Conservation (phyloP, 1,140 invertebrate species). For the Heliconius hermathena region DNA sequence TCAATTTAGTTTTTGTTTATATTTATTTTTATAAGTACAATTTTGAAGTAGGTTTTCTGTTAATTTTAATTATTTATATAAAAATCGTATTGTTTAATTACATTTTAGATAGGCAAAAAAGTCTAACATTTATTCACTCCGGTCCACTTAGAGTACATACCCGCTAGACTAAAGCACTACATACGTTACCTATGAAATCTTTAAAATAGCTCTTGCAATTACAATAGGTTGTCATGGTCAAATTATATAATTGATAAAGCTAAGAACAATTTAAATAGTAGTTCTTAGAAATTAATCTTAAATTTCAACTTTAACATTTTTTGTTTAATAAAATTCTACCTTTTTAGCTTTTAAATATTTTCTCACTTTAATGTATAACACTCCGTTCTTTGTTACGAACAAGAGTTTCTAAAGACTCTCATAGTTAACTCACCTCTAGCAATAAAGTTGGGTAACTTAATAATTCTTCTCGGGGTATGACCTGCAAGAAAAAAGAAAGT, state of each 20-base stretch:
- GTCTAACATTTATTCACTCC: too few species aligned
- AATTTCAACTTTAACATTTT: not conserved
- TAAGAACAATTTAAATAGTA: not conserved
- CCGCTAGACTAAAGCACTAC: too few species aligned
- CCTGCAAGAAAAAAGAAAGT: slow-evolving; percentile 40
- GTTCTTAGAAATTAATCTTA: not conserved
- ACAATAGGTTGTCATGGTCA: too few species aligned
- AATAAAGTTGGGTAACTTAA: slow-evolving; percentile 47
- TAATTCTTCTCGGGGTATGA: slow-evolving; percentile 41
- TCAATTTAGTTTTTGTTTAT: too few species aligned
- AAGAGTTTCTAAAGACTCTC: slow-evolving; percentile 15
- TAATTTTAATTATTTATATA: too few species aligned
- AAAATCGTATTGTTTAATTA: too few species aligned
- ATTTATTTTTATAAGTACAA: too few species aligned
- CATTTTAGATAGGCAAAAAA: too few species aligned
- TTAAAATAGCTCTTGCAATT: too few species aligned
- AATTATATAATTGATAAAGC: not conserved
- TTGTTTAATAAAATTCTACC: not conserved
- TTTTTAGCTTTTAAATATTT: not conserved
- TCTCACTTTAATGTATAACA: not conserved
- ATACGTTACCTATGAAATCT: too few species aligned
- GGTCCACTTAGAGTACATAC: too few species aligned
- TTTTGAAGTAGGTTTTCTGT: too few species aligned
- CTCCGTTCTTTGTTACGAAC: not conserved
- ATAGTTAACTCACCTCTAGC: slow-evolving; percentile 40